Evolutionary conservation across 2,113 vertebrate species (phyloP).

Genomic region (Poecile atricapillus): DNA sequence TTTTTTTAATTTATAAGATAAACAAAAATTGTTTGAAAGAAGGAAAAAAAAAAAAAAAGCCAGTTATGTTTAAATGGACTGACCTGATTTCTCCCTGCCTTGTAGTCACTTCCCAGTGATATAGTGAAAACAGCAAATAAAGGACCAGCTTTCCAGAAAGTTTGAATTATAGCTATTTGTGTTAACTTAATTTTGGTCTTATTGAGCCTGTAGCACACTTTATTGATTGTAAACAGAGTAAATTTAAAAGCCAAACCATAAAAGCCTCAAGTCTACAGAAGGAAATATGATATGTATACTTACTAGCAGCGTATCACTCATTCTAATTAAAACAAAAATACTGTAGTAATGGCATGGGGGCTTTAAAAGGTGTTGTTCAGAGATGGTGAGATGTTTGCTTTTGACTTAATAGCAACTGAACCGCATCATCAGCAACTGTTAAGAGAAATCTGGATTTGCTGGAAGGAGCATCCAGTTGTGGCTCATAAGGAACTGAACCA

Average conservation of each 20-base stretch:
- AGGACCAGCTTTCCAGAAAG: background rate
- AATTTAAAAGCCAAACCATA: slow-evolving; percentile 57
- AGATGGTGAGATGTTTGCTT: background rate
- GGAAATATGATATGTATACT: slow-evolving; percentile 39
- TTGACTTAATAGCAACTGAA: background rate
- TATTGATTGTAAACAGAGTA: slow-evolving; percentile 19
- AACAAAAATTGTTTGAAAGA: background rate
- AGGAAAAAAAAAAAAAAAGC: background rate
- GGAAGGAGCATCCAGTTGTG: background rate
- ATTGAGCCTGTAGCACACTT: background rate
- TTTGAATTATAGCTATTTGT: slow-evolving; percentile 31
- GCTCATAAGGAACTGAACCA: background rate
- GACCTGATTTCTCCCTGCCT: background rate
- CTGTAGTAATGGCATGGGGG: background rate
- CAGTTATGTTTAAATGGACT: background rate
- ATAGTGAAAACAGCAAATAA: background rate
- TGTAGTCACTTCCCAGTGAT: background rate
- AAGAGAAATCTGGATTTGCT: background rate
- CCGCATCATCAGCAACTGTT: background rate
- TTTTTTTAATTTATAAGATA: background rate
- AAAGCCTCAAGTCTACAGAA: slow-evolving; percentile 11
- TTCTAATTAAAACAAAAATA: slow-evolving; percentile 57
- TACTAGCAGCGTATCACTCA: slow-evolving; percentile 15
- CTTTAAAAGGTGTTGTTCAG: slow-evolving; percentile 8
- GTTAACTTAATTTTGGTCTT: slow-evolving; percentile 48